Evolutionary conservation across 2,888 invertebrate species (phyloP).

Genomic region (Troglohyphantes excavatus): DNA sequence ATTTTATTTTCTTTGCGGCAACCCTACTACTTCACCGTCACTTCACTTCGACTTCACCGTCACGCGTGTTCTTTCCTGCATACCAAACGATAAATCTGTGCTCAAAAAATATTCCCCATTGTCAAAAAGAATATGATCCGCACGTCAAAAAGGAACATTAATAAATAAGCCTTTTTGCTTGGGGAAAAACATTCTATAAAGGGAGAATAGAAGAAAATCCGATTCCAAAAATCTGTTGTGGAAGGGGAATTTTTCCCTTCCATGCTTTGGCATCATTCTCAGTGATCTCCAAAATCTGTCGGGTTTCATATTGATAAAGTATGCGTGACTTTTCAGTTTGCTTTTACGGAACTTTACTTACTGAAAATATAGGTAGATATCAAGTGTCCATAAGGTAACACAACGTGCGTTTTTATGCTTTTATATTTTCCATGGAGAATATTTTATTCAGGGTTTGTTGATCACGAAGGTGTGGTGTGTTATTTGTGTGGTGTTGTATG

Average conservation of each 20-base stretch:
- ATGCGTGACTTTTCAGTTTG: conserved; percentile 3
- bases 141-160: neutral
- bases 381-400: neutral
- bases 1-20: too few species aligned
- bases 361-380: neutral
- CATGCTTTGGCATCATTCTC: neutral
- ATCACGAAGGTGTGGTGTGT: too few species aligned
- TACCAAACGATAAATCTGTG: too few species aligned
- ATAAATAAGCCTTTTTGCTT: neutral
- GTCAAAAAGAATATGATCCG: neutral
- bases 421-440: too few species aligned
- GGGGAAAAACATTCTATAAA: neutral
- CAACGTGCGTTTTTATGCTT: too few species aligned
- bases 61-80: too few species aligned
- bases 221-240: neutral
- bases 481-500: too few species aligned
- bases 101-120: neutral
- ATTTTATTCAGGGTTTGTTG: too few species aligned
- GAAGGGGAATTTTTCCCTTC: neutral
- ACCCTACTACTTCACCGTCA: too few species aligned
- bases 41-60: too few species aligned
- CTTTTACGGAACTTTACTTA: neutral
- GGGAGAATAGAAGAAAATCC: neutral
- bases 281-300: neutral
- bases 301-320: neutral